Base-by-base conservation (phyloP, 2,113 vertebrate species). In the Hippocampus abdominalis region DNA sequence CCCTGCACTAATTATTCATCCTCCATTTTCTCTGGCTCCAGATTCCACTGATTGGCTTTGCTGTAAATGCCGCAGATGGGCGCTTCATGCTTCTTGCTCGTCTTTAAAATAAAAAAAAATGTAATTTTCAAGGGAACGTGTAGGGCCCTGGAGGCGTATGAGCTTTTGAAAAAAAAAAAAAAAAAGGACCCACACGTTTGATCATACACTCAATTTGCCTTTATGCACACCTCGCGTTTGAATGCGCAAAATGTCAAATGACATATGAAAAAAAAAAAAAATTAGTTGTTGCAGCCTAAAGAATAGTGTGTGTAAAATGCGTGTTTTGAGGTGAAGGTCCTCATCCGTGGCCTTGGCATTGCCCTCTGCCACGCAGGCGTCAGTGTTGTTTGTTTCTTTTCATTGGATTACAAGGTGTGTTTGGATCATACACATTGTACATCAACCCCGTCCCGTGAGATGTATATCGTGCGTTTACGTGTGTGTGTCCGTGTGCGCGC, bases 21-120 rank as follows among this genome's bases (percentile, higher is more conserved):
- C 92, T 89, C 92, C 92, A 93, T 93, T 93, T 93, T 93, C 91
- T 92, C 70, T 89, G 89, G 89, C 89, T 91, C 81, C 86, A 92
- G 84, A 91, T 90, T 87, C 78, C 75, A 81, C 87, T 91, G 92
- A 90, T 92, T 90, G 87, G 84, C 81, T 86, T 88, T 80, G 81
- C 82, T 83, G 75, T 79, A 72, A 87, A 82, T 77, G 70, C 81
- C 84, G 78, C 80, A 80, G 81, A 87, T 81, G 72, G 69, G 25
- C 79, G 81, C 42, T 25, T 42, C 39, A 18, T 27, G 63, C n/a
- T 46, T 25, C 42, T 46, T 15, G 25, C 61, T 64, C 42, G 13
- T 46, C 13, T 64, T 25, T 2, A 64, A 27, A 64, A 60, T 18
- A 16, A 0, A 18, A 16, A 0, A 18, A 64, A 64, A 8, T 40